Evolutionary conservation across 2,113 vertebrate genomes (phyloP), one percentile per base, ranked within the genome.

Genomic region (rabbit (Oryctolagus cuniculus)): DNA sequence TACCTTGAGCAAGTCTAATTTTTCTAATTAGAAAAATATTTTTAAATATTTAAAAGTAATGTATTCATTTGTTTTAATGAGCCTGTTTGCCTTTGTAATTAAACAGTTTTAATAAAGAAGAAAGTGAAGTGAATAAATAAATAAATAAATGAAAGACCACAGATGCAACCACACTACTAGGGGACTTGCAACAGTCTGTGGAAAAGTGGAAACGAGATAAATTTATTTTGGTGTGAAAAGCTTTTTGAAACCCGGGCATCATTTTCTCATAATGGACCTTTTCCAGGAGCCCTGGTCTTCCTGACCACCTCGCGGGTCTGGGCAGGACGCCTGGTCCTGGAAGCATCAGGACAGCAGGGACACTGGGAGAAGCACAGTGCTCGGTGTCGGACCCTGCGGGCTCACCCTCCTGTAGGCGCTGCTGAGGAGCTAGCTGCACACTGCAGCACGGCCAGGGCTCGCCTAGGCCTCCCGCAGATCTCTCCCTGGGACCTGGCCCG

Each of bases 21-120:
- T 92, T 86, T 90, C 44, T 95, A 89, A 95, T 96, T 83, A 95
- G 89, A 95, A 93, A 93, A 95, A 82, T 92, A 79, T 95, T 95
- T 96, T 44, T 31, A 87, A 96, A 88, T 93, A 91, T 91, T 97
- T 38, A 80, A 95, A 97, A 95, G 87, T 93, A 95, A 96, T 95
- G 34, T 53, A 89, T 90, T 91, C 74, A 77, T 96, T 95, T 96
- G 86, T 96, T 88, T 85, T 51, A 92, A 95, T 55, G 64, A 93
- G 70, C 36, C 73, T 31, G 27, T 79, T 93, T 89, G 89, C 74
- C 75, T 87, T 88, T 77, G 70, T 94, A 96, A 97, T 97, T 94
- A 92, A 95, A 87, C 86, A 61, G 17, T 79, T 93, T 95, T 95
- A 96, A 95, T 96, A 95, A 96, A 94, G 92, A 92, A 74, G 85